A percentile compares a stretch with the other conserved stretches of the same genome.
phyloP scores from a whole-genome alignment of 2,888 invertebrate genomes.

The Lamellibrachia satsuma region DNA sequence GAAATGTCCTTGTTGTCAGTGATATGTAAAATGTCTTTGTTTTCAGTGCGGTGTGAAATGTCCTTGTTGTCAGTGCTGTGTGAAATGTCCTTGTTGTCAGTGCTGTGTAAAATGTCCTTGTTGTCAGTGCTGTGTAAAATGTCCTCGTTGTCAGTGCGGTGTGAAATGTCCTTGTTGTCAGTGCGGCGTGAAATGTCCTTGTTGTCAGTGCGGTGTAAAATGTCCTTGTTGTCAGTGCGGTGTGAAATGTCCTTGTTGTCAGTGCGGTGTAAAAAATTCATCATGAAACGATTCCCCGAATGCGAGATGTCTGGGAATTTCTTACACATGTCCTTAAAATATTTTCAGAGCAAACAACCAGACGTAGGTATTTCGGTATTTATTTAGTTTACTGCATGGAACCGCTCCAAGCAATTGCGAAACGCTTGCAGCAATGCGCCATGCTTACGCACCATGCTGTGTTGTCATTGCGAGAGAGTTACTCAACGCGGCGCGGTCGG shows the following conservation, averaged over 20 bases:
- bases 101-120: too few species aligned
- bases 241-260: neutral
- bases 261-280: neutral
- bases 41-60: too few species aligned
- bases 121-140: too few species aligned
- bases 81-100: too few species aligned
- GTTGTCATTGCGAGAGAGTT: neutral
- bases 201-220: too few species aligned
- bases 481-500: neutral
- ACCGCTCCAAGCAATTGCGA: neutral
- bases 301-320: constrained; percentile 9
- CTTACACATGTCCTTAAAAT: constrained; percentile 1
- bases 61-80: too few species aligned
- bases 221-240: too few species aligned
- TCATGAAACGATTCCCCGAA: neutral
- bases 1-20: too few species aligned
- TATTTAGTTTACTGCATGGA: neutral
- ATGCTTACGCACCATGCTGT: neutral
- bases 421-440: neutral
- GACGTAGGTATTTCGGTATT: constrained; percentile 1
- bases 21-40: too few species aligned
- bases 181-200: too few species aligned
- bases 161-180: too few species aligned
- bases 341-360: constrained; percentile 17
- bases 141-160: too few species aligned